phyloP scores from a whole-genome alignment of 2,797 vertebrate species.

The Sebastes kiyomatsui region DNA sequence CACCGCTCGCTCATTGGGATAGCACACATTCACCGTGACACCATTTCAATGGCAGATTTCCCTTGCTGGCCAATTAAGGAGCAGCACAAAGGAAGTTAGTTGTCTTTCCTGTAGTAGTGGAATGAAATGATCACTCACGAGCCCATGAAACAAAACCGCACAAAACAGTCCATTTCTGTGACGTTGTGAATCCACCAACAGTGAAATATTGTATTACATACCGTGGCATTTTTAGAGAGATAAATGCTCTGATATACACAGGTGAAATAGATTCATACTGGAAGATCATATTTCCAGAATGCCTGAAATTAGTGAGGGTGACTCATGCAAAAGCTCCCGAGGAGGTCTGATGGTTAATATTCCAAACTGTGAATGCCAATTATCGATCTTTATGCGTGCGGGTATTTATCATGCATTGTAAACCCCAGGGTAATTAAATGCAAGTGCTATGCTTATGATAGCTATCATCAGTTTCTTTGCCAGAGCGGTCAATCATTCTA shows the following conservation, averaged over 20 bases:
- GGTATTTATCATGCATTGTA: conserved; percentile 80
- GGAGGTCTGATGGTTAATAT: conserved; percentile 60
- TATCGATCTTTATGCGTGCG: conserved; percentile 79
- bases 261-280: conserved; percentile 26
- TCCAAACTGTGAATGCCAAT: conserved; percentile 73
- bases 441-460: conserved; percentile 75
- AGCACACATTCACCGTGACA: conserved; percentile 83
- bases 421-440: conserved; percentile 83
- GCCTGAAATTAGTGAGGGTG: conserved; percentile 6
- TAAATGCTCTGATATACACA: conserved; percentile 8
- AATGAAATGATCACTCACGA: conserved; percentile 64
- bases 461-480: conserved; percentile 78
- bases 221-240: background rate
- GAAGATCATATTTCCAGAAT: conserved; percentile 29
- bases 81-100: conserved; percentile 75
- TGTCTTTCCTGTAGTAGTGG: conserved; percentile 54
- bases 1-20: conserved; percentile 82
- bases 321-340: conserved; percentile 40
- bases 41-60: conserved; percentile 90
- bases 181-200: conserved; percentile 5
- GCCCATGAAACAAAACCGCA: conserved; percentile 48
- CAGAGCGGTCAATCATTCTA: conserved; percentile 81
- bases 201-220: background rate
- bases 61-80: conserved; percentile 93
- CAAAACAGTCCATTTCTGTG: conserved; percentile 28